Evolutionary conservation across 2,888 invertebrate genomes (phyloP), one percentile per base, ranked within the genome.

Genomic region (Tridacna crocea): DNA sequence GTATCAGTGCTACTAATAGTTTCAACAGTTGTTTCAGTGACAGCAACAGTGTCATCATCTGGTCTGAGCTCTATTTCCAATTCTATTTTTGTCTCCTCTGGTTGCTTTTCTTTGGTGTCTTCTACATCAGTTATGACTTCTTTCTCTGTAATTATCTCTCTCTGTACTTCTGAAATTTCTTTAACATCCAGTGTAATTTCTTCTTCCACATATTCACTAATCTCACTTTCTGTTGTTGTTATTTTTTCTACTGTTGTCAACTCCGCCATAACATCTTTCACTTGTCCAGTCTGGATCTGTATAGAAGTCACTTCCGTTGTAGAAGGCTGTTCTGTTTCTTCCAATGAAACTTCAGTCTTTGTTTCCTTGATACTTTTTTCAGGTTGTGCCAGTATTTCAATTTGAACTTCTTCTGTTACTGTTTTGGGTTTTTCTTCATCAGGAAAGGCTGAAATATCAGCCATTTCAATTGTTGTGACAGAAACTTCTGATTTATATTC

Each of bases 1-100:
- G 79, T 70, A n/a, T 70, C 70, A 51, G 70, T 70, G 24, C 24
- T 51, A 12, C 24, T 70, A 0, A 60, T 80, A 68, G 83, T 58
- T 48, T 72, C 27, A 47, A 72, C 63, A n/a, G 73, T 77, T 12
- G 83, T 74, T 27, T 86, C 85, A 51, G 77, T 22, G 36, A 83
- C 61, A 12, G 83, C 77, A 74, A 88, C 88, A 60, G 77, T 73
- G 26, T 77, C 80, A 65, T 82, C 83, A 66, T 77, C 74, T 74
- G 83, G 78, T 77, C 78, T 66, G 17, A 61, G 66, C 55, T 83
- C 87, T 65, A 73, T 68, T 13, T 80, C 48, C 46, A 82, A 55
- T 48, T 83, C 83, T 66, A 77, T 72, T 61, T 85, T 83, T 63
- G 61, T 80, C 63, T 87, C 84, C 70, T 76, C 80, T n/a, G 89